A percentile compares a stretch with the other conserved stretches of the same genome.
Conservation (phyloP, 2,797 vertebrate species). For the Catostomus latipinnis region DNA sequence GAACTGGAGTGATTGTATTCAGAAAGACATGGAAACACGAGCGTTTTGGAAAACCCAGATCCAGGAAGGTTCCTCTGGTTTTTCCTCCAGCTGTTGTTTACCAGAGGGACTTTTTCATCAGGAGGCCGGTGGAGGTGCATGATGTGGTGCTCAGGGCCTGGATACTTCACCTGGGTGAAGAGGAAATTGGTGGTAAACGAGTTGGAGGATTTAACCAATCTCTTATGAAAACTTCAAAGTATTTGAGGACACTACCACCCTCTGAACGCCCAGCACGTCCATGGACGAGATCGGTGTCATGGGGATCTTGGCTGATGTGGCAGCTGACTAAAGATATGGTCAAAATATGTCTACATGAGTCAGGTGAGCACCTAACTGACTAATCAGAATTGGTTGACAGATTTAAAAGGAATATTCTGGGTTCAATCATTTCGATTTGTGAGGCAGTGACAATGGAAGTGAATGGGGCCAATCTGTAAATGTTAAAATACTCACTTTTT, state of each 20-base stretch:
- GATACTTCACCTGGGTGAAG: slow-evolving; percentile 73
- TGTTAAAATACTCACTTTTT: too few relatives aligned
- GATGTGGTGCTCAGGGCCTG: slow-evolving; percentile 84
- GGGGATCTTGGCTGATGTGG: slow-evolving; percentile 84
- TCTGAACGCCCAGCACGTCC: slow-evolving; percentile 81
- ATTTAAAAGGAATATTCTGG: neutral
- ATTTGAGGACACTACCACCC: slow-evolving; percentile 76
- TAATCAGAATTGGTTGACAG: neutral
- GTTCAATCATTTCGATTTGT: too few relatives aligned
- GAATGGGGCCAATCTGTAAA: too few relatives aligned
- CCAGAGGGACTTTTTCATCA: slow-evolving; percentile 79
- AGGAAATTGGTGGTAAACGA: slow-evolving; percentile 12
- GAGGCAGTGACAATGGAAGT: too few relatives aligned
- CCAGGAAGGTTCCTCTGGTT: slow-evolving; percentile 77
- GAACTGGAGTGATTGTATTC: slow-evolving; percentile 81
- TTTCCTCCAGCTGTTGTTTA: slow-evolving; percentile 85
- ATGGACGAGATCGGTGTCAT: slow-evolving; percentile 81
- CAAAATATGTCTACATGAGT: slow-evolving; percentile 82
- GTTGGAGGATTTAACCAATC: slow-evolving; percentile 71
- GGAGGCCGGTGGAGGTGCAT: slow-evolving; percentile 72
- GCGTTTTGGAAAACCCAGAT: slow-evolving; percentile 68
- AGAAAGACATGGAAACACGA: slow-evolving; percentile 84
- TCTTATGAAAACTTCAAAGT: slow-evolving; percentile 75
- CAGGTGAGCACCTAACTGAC: slow-evolving; percentile 74
- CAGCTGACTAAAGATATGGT: slow-evolving; percentile 75